Base-by-base conservation (phyloP, 2,888 invertebrate species). In the Chromoteleia sp. region DNA sequence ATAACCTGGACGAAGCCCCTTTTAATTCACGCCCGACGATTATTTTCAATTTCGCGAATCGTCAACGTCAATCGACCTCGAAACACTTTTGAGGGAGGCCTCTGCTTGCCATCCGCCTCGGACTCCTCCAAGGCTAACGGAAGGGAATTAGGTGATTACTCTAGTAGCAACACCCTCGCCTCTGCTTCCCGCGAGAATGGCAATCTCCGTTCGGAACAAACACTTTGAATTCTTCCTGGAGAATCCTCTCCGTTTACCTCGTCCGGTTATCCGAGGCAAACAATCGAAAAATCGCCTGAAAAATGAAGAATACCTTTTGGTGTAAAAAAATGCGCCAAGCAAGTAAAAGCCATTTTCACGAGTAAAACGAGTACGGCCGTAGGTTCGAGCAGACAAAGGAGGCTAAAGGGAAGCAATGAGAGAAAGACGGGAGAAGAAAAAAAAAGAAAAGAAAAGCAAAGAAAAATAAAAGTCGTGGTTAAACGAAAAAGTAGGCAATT, bases 151-250 rank as follows among this genome's bases (percentile, higher is more conserved):
- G 82, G 79, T 86, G 88, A 88, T 89, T 87, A 86, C 87, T 8
- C 81, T 82, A 81, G 70, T n/a, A n/a, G 59, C 84, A 83, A 84
- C 79, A 61, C 76, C 63, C 76, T 58, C 76, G 54, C 50, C 68
- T 8, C 33, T 6, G 7, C 33, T 25, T 39, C 52, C 58, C 59
- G 25, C 82, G 81, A 82, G 82, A 81, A 82, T 82, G 84, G 85
- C 85, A 88, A 87, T 87, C 86, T 87, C 86, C 86, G 85, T 71
- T 84, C 85, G 77, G 86, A 86, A 84, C 86, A 86, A 88, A 88
- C 86, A 86, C 86, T 86, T 83, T 75, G 80, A 86, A 86, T 84
- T 86, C 81, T 83, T 82, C 63, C 79, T 73, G 67, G 63, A 81
- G 74, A 78, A 83, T 84, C 73, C 84, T 84, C 59, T 39, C 59